A percentile compares a stretch with the other conserved stretches of the same genome.
phyloP scores from a whole-genome alignment of 1,140 invertebrate genomes.

The Aphis craccivora region DNA sequence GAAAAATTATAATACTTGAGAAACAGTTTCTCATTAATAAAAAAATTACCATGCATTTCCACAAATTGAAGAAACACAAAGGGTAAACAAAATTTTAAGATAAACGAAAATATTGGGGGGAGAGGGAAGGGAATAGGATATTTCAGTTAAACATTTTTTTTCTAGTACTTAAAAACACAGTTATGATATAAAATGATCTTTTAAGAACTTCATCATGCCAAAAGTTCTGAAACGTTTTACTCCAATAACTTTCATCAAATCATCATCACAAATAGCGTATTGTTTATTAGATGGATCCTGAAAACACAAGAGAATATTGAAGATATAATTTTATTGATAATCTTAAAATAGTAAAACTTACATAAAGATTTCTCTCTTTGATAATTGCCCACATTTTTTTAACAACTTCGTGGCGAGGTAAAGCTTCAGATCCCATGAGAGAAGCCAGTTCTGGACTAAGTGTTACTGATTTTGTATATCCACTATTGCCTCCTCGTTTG shows the following conservation, averaged over 20 bases:
- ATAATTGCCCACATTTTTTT: constrained; percentile 92
- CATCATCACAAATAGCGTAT: constrained; percentile 91
- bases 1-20: constrained; percentile 57
- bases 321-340: background rate
- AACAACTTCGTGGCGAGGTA: constrained; percentile 91
- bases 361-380: constrained; percentile 88
- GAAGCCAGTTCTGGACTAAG: constrained; percentile 86
- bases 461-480: constrained; percentile 82
- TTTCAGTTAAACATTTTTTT: constrained; percentile 27
- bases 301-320: constrained; percentile 62
- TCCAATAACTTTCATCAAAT: constrained; percentile 87
- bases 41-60: constrained; percentile 45
- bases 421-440: constrained; percentile 82
- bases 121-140: background rate
- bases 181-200: constrained; percentile 79
- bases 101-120: background rate
- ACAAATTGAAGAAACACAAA: constrained; percentile 45
- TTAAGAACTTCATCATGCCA: constrained; percentile 95
- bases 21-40: constrained; percentile 26
- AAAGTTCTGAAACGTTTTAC: constrained; percentile 90
- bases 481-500: constrained; percentile 70
- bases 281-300: constrained; percentile 92
- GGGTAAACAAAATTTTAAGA: constrained; percentile 22
- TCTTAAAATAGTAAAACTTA: constrained; percentile 64
- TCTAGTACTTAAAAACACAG: constrained; percentile 21